Conservation (phyloP, 2,797 vertebrate genomes). For the Acrossocheilus fasciatus region DNA sequence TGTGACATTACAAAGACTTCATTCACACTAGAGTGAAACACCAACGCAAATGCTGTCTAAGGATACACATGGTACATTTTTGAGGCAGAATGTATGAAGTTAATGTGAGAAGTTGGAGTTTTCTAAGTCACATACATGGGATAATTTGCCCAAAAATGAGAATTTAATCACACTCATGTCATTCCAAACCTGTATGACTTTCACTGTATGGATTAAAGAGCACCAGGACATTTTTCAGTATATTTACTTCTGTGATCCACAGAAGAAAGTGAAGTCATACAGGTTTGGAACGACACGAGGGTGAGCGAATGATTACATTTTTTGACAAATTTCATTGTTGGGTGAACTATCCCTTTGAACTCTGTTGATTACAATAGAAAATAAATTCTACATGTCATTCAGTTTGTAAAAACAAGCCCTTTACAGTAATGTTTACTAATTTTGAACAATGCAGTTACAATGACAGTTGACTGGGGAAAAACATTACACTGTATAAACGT, state of each 20-base stretch:
- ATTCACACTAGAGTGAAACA: conserved; percentile 36
- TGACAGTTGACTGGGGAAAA: not conserved
- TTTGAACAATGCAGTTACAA: not conserved
- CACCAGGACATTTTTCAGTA: not conserved
- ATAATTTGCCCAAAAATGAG: not conserved
- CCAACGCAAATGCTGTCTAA: conserved; percentile 21
- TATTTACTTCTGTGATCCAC: not conserved
- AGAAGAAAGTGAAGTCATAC: not conserved
- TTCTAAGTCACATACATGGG: not conserved
- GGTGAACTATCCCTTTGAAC: not conserved
- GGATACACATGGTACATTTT: not conserved
- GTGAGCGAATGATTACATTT: not conserved
- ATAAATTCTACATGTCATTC: too few species aligned
- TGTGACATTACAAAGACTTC: conserved; percentile 30
- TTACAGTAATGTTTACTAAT: not conserved
- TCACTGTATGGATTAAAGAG: not conserved
- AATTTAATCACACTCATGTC: not conserved
- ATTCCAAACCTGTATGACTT: not conserved
- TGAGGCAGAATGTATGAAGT: not conserved
- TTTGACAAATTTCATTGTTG: not conserved
- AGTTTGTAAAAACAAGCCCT: not conserved
- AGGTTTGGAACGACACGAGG: not conserved
- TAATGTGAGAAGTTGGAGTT: not conserved
- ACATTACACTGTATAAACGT: not conserved
- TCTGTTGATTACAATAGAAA: not conserved